These are phyloP conservation scores for Strongylocentrotus purpuratus DNA, from an alignment of 35 echinoderm and acorn worm species.

Conservation along the genomic window DNA sequence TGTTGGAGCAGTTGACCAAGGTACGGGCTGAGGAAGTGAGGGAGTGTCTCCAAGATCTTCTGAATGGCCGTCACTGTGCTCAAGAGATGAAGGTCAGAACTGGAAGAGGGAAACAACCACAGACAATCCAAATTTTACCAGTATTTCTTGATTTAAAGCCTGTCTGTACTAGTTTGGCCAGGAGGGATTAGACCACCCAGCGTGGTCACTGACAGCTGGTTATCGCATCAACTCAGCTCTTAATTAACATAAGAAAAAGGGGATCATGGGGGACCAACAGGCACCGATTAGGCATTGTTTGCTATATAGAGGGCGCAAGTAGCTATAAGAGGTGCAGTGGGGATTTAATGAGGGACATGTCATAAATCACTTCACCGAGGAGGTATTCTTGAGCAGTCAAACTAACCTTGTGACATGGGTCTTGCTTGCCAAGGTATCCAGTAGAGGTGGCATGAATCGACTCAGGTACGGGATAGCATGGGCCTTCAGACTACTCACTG, in stretches of 20 bases:
- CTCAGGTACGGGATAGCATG: conserved; percentile 76
- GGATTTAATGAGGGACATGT: background rate
- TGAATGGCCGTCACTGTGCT: conserved; percentile 87
- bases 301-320: too few species aligned
- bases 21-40: conserved; percentile 91
- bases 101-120: conserved; percentile 32
- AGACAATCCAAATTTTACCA: background rate
- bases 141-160: too few species aligned
- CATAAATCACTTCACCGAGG: too few species aligned
- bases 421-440: conserved; percentile 58
- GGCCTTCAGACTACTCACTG: conserved; percentile 65
- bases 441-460: conserved; percentile 73
- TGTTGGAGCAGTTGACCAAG: conserved; percentile 67
- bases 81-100: conserved; percentile 74
- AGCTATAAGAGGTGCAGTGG: too few species aligned
- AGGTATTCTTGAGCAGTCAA: background rate
- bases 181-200: too few species aligned
- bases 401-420: conserved; percentile 59
- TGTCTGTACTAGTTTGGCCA: too few species aligned
- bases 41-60: conserved; percentile 82
- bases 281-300: too few species aligned
- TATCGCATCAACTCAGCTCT: too few species aligned
- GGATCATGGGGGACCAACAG: too few species aligned
- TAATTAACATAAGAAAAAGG: too few species aligned
- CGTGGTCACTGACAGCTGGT: too few species aligned